A percentile compares a stretch with the other conserved stretches of the same genome.
These are phyloP conservation scores for Meloe dianella DNA, from an alignment of 2,888 invertebrate species.

Conservation along the genomic window DNA sequence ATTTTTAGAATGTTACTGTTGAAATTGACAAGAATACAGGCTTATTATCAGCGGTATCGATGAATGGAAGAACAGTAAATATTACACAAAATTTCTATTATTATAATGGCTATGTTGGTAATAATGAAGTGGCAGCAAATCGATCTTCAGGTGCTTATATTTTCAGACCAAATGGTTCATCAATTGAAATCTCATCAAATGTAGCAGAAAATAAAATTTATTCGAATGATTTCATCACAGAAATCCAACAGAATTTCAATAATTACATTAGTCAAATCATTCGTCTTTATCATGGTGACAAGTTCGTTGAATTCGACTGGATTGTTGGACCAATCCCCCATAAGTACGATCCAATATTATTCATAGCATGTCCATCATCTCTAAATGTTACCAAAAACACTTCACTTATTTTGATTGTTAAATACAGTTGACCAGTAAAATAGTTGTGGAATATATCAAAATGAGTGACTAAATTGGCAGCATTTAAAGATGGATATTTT, in stretches of 20 bases:
- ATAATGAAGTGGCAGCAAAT: slow-evolving; percentile 65
- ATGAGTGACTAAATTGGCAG: too few species aligned
- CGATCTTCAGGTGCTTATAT: slow-evolving; percentile 93
- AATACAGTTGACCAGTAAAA: too few species aligned
- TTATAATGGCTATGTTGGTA: slow-evolving; percentile 72
- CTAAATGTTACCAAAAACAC: too few species aligned
- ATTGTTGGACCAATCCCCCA: slow-evolving; percentile 72
- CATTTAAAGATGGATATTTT: background rate
- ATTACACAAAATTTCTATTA: slow-evolving; percentile 72
- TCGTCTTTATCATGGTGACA: slow-evolving; percentile 66
- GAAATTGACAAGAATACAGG: slow-evolving; percentile 64
- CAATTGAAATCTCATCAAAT: slow-evolving; percentile 19
- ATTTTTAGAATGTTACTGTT: slow-evolving; percentile 52
- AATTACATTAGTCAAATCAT: slow-evolving; percentile 76
- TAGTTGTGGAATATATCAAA: too few species aligned
- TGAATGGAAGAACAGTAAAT: slow-evolving; percentile 56
- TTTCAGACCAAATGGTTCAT: slow-evolving; percentile 67
- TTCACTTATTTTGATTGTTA: too few species aligned
- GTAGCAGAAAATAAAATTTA: slow-evolving; percentile 13
- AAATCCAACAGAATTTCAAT: slow-evolving; percentile 71
- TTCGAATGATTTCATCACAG: slow-evolving; percentile 52
- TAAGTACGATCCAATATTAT: slow-evolving; percentile 62
- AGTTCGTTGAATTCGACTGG: slow-evolving; percentile 74
- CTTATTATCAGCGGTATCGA: slow-evolving; percentile 61
- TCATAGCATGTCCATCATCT: slow-evolving; percentile 55